phyloP scores from a whole-genome alignment of 2,888 invertebrate species.

The Drosophila macrospina region DNA sequence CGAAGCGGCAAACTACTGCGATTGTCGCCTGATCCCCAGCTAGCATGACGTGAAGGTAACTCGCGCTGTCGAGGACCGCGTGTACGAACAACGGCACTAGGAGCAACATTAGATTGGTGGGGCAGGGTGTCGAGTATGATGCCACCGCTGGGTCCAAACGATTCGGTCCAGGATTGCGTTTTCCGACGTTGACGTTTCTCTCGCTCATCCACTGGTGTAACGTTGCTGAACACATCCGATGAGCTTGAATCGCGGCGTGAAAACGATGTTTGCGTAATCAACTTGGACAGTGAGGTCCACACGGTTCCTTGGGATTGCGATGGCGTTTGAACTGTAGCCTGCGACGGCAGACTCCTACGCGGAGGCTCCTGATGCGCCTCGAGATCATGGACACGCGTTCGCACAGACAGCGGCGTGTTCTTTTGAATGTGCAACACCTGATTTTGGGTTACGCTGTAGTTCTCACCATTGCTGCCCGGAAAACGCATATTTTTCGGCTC shows the following conservation, averaged over 20 bases:
- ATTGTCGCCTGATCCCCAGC: slow-evolving; percentile 92
- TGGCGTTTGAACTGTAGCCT: slow-evolving; percentile 30
- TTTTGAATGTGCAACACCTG: slow-evolving; percentile 93
- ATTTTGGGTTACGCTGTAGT: slow-evolving; percentile 96
- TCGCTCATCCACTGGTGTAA: slow-evolving; percentile 87
- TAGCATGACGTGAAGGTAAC: slow-evolving; percentile 90
- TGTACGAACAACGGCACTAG: slow-evolving; percentile 50
- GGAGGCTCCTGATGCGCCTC: slow-evolving; percentile 86
- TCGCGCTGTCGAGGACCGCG: slow-evolving; percentile 87
- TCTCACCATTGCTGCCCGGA: slow-evolving; percentile 93
- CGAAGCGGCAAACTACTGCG: slow-evolving; percentile 88
- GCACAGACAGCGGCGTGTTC: slow-evolving; percentile 87
- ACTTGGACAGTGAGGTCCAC: slow-evolving; percentile 84
- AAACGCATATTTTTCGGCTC: slow-evolving; percentile 92
- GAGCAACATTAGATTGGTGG: slow-evolving; percentile 31
- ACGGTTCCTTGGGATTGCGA: slow-evolving; percentile 73
- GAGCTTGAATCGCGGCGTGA: slow-evolving; percentile 72
- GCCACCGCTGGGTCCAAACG: slow-evolving; percentile 75
- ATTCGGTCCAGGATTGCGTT: slow-evolving; percentile 84
- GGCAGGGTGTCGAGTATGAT: slow-evolving; percentile 67
- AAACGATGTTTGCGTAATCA: slow-evolving; percentile 83
- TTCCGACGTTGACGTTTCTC: slow-evolving; percentile 80
- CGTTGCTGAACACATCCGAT: slow-evolving; percentile 85
- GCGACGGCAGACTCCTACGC: slow-evolving; percentile 48
- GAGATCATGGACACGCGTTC: slow-evolving; percentile 90